phyloP scores from a whole-genome alignment of 2,797 vertebrate species.

The Schizopygopsis malacanthus region DNA sequence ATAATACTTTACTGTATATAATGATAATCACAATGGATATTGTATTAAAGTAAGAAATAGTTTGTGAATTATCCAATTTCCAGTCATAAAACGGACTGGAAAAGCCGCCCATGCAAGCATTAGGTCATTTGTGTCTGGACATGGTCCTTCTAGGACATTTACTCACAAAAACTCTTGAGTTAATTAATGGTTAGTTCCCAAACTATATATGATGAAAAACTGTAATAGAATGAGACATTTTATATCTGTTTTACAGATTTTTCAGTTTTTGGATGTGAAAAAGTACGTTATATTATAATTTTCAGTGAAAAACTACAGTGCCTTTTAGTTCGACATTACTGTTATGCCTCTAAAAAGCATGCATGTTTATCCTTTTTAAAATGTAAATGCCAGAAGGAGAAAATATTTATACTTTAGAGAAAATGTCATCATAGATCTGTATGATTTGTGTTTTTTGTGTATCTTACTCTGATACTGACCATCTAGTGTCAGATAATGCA shows the following conservation, averaged over 20 bases:
- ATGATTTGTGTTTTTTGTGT: not conserved
- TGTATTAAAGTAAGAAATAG: not conserved
- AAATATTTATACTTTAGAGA: not conserved
- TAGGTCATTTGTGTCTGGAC: constrained; percentile 43
- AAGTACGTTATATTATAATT: too few species aligned
- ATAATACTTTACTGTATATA: not conserved
- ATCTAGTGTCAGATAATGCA: not conserved
- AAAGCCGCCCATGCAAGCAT: constrained; percentile 15
- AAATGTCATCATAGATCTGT: not conserved
- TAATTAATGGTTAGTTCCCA: not conserved
- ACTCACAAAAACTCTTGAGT: not conserved
- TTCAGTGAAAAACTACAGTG: too few species aligned
- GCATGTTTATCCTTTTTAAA: not conserved
- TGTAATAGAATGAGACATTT: not conserved
- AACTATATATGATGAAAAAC: not conserved
- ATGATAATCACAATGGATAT: not conserved
- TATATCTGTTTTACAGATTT: not conserved
- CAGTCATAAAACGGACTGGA: not conserved
- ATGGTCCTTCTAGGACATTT: not conserved
- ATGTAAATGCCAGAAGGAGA: not conserved
- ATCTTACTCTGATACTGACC: constrained; percentile 3
- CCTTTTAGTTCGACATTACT: not conserved
- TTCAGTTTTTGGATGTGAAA: not conserved
- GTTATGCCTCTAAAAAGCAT: not conserved
- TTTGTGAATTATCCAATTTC: not conserved